Evolutionary conservation across 2,797 vertebrate species (phyloP), one percentile per base, ranked within the genome.

Genomic region (Rhinella marina): DNA sequence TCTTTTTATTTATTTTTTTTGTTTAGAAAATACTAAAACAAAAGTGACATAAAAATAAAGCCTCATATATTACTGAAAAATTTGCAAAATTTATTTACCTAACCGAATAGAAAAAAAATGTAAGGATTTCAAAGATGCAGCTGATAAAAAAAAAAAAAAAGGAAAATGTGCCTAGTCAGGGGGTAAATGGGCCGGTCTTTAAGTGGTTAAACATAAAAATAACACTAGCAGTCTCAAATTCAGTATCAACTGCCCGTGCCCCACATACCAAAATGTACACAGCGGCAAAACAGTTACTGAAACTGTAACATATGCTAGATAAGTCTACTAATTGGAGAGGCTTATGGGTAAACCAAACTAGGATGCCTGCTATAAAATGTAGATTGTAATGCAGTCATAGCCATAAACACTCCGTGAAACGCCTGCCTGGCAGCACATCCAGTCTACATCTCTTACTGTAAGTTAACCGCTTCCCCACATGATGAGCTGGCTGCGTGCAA

Each of bases 391-490:
- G 23, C 79, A 87, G 87, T 88, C 81, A 70, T 16, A n/a, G 87
- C 72, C 68, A 88, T 88, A 88, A 88, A 88, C 87, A 85, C 82
- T 68, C 41, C 52, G 50, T 72, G 87, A 88, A 78, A 79, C 12
- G 54, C 56, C 76, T 75, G 87, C 77, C 87, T 88, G 82, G 87
- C 87, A 88, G 87, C 87, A 88, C 87, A 88, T 88, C 77, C 73
- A 85, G 87, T 88, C 87, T 88, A 57, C 82, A 85, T 85, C 64
- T 32, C 82, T 87, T 84, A 81, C 61, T 68, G 73, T 57, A 80
- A 73, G 32, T 79, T 85, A 85, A 88, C 87, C 76, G n/a, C 87
- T 88, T 72, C 41, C 50, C 32, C 79, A 59, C 54, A 57, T 57
- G 76, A 80, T 23, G 52, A 72, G 62, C 10, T 56, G 56, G 54